These are phyloP conservation scores for Coremacera marginata DNA, from an alignment of 2,888 invertebrate species.

Conservation along the genomic window DNA sequence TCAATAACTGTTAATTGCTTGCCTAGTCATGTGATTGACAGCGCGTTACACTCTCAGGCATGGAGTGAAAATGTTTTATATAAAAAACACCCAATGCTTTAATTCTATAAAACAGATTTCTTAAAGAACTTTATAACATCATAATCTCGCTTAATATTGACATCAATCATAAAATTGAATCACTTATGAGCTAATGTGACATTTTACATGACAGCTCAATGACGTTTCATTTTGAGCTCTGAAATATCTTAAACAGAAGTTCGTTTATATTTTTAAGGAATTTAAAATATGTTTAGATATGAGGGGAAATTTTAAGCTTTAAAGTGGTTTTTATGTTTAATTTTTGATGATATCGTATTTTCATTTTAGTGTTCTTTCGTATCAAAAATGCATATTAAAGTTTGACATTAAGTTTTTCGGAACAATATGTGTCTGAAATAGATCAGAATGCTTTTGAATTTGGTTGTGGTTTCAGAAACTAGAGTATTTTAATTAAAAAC, in stretches of 20 bases:
- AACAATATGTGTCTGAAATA: too few species aligned
- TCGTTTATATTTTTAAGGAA: not conserved
- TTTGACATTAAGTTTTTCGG: too few species aligned
- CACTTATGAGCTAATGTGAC: constrained; percentile 49
- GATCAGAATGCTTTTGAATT: too few species aligned
- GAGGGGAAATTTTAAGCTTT: not conserved
- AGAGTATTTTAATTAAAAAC: too few species aligned
- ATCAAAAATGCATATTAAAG: too few species aligned
- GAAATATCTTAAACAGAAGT: not conserved
- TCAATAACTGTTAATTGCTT: constrained; percentile 50
- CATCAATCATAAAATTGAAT: not conserved
- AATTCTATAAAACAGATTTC: not conserved
- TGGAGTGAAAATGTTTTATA: constrained; percentile 31
- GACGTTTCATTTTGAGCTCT: constrained; percentile 23
- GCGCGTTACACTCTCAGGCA: constrained; percentile 12
- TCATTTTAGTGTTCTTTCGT: too few species aligned
- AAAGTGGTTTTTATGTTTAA: constrained; percentile 2
- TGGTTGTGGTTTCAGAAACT: too few species aligned
- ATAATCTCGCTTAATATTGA: not conserved
- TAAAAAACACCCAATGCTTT: constrained; percentile 44
- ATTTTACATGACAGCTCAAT: constrained; percentile 51
- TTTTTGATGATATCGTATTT: not conserved
- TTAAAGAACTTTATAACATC: not conserved
- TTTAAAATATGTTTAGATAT: not conserved
- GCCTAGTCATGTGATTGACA: constrained; percentile 58